These are phyloP conservation scores for Gobiocypris rarus DNA, from an alignment of 2,113 vertebrate genomes.

Conservation along the genomic window DNA sequence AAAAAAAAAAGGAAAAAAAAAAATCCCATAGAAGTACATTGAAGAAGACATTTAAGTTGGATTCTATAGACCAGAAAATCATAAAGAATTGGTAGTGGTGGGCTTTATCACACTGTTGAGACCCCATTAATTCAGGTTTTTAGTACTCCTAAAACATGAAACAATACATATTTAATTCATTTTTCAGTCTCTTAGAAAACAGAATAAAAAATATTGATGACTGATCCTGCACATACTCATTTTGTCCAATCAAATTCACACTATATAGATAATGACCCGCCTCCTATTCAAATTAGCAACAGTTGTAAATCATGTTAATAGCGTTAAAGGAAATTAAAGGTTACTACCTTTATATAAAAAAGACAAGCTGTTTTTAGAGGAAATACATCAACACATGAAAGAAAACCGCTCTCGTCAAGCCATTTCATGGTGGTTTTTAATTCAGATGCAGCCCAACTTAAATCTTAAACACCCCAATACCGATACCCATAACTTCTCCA, in stretches of 20 bases:
- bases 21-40: not conserved
- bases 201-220: not conserved
- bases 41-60: not conserved
- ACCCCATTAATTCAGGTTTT: not conserved
- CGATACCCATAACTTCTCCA: constrained; percentile 64
- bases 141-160: not conserved
- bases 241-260: not conserved
- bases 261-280: not conserved
- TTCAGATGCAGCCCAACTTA: constrained; percentile 7
- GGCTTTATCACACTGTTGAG: constrained; percentile 3
- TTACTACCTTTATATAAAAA: not conserved
- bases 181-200: not conserved
- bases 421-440: constrained; percentile 6
- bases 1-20: not conserved
- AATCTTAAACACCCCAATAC: constrained; percentile 52
- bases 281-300: not conserved
- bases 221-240: not conserved
- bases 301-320: not conserved
- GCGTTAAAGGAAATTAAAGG: too few relatives aligned
- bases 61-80: constrained; percentile 3
- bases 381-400: not conserved
- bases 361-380: not conserved
- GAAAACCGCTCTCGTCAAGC: not conserved
- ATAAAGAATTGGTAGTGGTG: not conserved
- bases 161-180: not conserved